phyloP scores from a whole-genome alignment of 2,888 invertebrate genomes.

The Megalurothrips usitatus region DNA sequence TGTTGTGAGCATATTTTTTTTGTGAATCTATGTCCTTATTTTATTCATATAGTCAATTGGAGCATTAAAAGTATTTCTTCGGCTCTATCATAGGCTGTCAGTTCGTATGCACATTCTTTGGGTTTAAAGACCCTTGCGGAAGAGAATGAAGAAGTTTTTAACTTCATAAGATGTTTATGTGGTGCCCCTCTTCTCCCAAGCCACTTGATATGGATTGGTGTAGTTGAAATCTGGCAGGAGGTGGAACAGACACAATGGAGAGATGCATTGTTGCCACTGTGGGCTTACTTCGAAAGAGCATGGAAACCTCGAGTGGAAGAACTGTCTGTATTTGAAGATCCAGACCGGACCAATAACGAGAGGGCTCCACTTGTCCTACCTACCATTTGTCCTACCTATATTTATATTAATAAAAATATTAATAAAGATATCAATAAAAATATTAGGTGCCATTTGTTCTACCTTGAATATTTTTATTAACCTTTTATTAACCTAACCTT shows the following conservation, averaged over 20 bases:
- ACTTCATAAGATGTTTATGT: neutral
- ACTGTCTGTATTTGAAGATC: neutral
- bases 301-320: neutral
- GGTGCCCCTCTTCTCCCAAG: neutral
- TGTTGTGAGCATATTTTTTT: neutral
- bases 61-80: neutral
- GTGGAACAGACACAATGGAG: neutral
- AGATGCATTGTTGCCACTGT: neutral
- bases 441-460: no score
- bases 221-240: neutral
- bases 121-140: neutral
- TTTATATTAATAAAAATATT: no score
- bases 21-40: neutral
- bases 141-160: neutral
- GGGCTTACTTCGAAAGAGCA: neutral
- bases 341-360: neutral
- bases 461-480: no score
- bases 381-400: no score
- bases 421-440: no score
- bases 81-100: neutral
- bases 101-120: neutral
- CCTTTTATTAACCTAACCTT: no score
- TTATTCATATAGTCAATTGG: neutral
- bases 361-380: no score
- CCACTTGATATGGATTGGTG: neutral